These are phyloP conservation scores for Calephelis virginiensis DNA, from an alignment of 1,140 invertebrate species.

Conservation along the genomic window DNA sequence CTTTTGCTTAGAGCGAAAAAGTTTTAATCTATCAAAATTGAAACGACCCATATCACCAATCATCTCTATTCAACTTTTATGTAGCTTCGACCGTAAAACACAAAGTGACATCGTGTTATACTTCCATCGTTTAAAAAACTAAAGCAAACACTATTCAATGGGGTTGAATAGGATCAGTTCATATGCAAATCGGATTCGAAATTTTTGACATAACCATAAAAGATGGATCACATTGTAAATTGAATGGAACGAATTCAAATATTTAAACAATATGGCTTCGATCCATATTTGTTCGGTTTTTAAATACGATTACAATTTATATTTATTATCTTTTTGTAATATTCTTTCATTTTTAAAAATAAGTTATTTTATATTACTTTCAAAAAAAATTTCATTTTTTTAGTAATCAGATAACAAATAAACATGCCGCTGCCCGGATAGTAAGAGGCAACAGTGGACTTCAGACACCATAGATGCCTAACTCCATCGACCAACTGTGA, in stretches of 20 bases:
- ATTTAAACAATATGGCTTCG: slow-evolving; percentile 48
- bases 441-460: no score
- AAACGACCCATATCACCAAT: slow-evolving; percentile 20
- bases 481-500: no score
- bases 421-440: no score
- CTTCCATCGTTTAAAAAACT: slow-evolving; percentile 8
- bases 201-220: slow-evolving; percentile 55
- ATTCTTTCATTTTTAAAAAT: no score
- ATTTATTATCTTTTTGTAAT: no score
- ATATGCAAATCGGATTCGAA: slow-evolving; percentile 44
- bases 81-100: slow-evolving; percentile 38
- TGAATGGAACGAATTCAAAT: slow-evolving; percentile 51
- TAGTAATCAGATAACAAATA: no score
- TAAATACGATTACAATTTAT: slow-evolving; percentile 20
- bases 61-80: slow-evolving; percentile 24
- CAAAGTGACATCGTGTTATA: slow-evolving; percentile 41
- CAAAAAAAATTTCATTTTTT: no score
- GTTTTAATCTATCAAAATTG: slow-evolving; percentile 17
- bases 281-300: slow-evolving; percentile 52
- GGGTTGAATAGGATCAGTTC: slow-evolving; percentile 39
- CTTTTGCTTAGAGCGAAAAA: not conserved
- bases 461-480: no score
- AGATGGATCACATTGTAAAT: slow-evolving; percentile 49
- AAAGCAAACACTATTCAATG: slow-evolving; percentile 39
- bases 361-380: no score